Evolutionary conservation across 2,113 vertebrate species (phyloP).

Genomic region (Dunckerocampus dactyliophorus): DNA sequence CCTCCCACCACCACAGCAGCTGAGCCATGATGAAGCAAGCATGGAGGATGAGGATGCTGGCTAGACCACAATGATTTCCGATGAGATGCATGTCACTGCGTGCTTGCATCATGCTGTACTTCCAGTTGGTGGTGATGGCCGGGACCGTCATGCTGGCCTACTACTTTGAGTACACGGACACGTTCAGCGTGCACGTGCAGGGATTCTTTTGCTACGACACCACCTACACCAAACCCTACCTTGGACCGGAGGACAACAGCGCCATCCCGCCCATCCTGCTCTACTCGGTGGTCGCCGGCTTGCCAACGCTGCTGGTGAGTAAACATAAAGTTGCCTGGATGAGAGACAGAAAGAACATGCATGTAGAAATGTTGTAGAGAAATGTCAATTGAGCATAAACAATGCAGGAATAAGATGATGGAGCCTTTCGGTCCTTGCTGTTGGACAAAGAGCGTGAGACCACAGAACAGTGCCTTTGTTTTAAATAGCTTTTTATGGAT

Average conservation of each 20-base stretch:
- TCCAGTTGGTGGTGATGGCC: conserved; percentile 98
- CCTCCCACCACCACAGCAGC: background rate
- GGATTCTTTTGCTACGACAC: conserved; percentile 97
- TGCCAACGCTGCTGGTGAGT: conserved; percentile 92
- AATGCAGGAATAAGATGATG: too few relatives aligned
- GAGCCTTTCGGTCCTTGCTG: too few relatives aligned
- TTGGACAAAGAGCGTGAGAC: too few relatives aligned
- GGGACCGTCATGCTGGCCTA: conserved; percentile 96
- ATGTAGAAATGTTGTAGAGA: too few relatives aligned
- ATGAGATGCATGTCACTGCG: conserved; percentile 60
- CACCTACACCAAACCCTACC: conserved; percentile 90
- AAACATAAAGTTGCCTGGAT: background rate
- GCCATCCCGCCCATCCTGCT: conserved; percentile 87
- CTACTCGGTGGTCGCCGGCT: conserved; percentile 84
- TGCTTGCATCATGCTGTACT: conserved; percentile 88
- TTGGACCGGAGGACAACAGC: conserved; percentile 89
- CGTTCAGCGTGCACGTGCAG: conserved; percentile 91
- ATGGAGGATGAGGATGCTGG: conserved; percentile 58
- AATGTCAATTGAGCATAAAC: too few relatives aligned
- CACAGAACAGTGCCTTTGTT: too few relatives aligned
- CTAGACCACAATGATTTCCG: conserved; percentile 23
- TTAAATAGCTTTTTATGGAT: too few relatives aligned
- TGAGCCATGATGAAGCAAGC: conserved; percentile 27
- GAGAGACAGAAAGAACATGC: background rate
- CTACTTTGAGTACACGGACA: conserved; percentile 97